phyloP scores from a whole-genome alignment of 2,797 vertebrate species.

The Lithobates sylvaticus region DNA sequence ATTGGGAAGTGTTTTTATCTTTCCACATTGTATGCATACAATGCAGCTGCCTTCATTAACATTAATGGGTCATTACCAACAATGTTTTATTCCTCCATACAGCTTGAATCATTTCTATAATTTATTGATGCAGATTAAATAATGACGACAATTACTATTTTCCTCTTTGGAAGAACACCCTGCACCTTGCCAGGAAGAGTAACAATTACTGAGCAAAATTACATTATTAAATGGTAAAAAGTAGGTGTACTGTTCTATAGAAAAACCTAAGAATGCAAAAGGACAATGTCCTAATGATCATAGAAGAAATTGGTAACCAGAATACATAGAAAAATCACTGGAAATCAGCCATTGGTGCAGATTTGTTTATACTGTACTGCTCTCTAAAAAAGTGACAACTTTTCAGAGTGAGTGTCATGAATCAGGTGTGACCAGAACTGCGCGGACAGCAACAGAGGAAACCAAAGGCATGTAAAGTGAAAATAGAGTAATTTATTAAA shows the following conservation, averaged over 20 bases:
- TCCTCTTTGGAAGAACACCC: background rate
- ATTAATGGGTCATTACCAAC: constrained; percentile 34
- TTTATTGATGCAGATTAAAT: constrained; percentile 35
- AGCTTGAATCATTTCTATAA: background rate
- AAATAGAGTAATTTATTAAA: too few species aligned
- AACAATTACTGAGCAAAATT: constrained; percentile 15
- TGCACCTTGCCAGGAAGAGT: background rate
- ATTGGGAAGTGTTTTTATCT: background rate
- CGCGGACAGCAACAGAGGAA: too few species aligned
- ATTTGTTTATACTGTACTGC: background rate
- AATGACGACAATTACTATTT: background rate
- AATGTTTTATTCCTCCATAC: constrained; percentile 17
- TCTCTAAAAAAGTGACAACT: too few species aligned
- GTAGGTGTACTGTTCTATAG: too few species aligned
- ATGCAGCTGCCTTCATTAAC: constrained; percentile 22
- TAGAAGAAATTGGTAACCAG: background rate
- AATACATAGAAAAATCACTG: background rate
- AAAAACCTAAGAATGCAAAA: constrained; percentile 3
- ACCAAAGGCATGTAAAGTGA: too few species aligned
- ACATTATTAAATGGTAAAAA: background rate
- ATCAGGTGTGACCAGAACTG: too few species aligned
- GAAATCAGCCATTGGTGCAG: background rate
- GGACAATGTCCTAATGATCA: background rate
- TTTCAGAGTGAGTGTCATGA: too few species aligned
- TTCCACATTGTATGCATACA: background rate